Base-by-base conservation (phyloP, 2,888 invertebrate species). In the Heliothis peltigera region DNA sequence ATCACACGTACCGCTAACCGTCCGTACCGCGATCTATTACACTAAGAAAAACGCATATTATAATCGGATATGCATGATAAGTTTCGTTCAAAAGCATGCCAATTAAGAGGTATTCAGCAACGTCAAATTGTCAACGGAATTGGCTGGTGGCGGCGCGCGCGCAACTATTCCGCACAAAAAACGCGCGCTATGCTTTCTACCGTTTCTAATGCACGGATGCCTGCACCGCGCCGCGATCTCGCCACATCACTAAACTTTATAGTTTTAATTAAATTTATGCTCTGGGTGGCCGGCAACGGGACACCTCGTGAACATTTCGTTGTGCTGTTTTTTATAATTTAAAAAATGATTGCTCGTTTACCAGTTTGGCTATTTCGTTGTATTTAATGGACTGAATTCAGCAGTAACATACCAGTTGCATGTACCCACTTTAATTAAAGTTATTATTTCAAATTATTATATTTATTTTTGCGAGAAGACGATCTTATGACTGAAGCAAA, bases 181-280 rank as follows among this genome's bases (percentile, higher is more conserved):
- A 84, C 63, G 56, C 54, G 79, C 66, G 75, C 81, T 66, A 67
- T 81, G 87, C 92, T 93, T 93, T 93, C 93, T 90, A 91, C 67
- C 86, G 89, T 93, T 93, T 92, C 92, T 91, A 84, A 84, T 83
- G 78, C 89, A 88, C 91, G 92, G 91, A 90, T 92, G 92, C 90
- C 80, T 89, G 92, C 84, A 77, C 78, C 77, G 77, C 71, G 56
- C 64, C 80, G 80, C 63, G 76, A 70, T 75, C 75, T 72, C 73
- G 64, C 79, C 44, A 78, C 79, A 81, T 73, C 79, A 81, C 79
- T 68, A 79, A 80, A 78, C 65, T 79, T 80, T 67, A 65, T 80
- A 69, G 62, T 70, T 61, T 68, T 68, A 73, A 80, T 78, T 78
- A 73, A 75, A 75, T 75, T 62, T 72, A 78, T 70, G 63, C 48